Evolutionary conservation across 2,797 vertebrate genomes (phyloP).

Genomic region (Anabacerthia variegaticeps): DNA sequence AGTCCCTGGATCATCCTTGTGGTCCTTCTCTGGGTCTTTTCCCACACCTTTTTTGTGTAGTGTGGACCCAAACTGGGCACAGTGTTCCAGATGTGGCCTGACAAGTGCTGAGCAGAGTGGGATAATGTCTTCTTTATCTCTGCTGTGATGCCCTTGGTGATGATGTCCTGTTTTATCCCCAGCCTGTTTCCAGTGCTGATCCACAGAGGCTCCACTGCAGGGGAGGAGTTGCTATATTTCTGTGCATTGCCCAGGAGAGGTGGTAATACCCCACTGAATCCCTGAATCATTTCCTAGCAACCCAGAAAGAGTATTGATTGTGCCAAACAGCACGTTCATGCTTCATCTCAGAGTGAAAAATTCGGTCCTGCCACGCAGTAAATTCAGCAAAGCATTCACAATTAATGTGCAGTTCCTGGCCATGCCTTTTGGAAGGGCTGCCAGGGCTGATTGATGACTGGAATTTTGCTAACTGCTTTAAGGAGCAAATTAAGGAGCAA

Average conservation of each 20-base stretch:
- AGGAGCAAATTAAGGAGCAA: slow-evolving; percentile 27
- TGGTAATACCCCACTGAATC: background rate
- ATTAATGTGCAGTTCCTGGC: slow-evolving; percentile 11
- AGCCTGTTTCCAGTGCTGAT: background rate
- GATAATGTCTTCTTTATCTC: background rate
- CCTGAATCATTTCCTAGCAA: background rate
- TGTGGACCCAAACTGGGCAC: background rate
- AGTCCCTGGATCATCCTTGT: background rate
- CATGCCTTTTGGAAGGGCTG: background rate
- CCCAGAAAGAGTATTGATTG: background rate
- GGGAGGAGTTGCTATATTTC: background rate
- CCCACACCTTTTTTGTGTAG: background rate
- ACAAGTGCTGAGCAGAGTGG: background rate
- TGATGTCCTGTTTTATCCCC: background rate
- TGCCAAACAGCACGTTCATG: background rate
- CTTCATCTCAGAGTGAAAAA: slow-evolving; percentile 36
- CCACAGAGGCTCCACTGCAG: background rate
- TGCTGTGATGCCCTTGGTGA: background rate
- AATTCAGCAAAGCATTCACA: slow-evolving; percentile 33
- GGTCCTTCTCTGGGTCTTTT: background rate
- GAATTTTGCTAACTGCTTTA: slow-evolving; percentile 32
- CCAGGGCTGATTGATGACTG: slow-evolving; percentile 12
- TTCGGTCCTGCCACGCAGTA: background rate
- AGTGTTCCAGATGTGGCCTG: background rate
- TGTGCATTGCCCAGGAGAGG: background rate